Conservation (phyloP, 2,888 invertebrate genomes). For the Drosophila borealis region DNA sequence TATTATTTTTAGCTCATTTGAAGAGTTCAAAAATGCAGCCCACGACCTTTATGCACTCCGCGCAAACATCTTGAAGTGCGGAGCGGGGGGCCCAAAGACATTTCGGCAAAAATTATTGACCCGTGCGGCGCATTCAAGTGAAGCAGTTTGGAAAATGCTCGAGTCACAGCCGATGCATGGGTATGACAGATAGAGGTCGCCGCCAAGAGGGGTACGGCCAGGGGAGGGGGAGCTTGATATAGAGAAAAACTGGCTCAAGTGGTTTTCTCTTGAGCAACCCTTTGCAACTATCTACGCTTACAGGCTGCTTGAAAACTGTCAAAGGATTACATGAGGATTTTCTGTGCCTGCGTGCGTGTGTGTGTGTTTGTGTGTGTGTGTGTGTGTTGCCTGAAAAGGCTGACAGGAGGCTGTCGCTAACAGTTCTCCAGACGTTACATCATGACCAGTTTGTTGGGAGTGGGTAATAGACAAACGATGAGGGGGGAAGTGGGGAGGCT, state of each 20-base stretch:
- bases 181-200: slow-evolving; percentile 54
- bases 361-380: slow-evolving; percentile 1
- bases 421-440: slow-evolving; percentile 34
- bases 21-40: slow-evolving; percentile 54
- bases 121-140: slow-evolving; percentile 74
- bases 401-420: slow-evolving; percentile 53
- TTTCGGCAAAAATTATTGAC: slow-evolving; percentile 66
- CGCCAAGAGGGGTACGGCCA: slow-evolving; percentile 7
- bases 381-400: slow-evolving; percentile 20
- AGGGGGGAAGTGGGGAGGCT: neutral
- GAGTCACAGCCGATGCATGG: slow-evolving; percentile 60
- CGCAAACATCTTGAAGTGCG: neutral
- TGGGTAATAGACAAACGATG: neutral
- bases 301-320: slow-evolving; percentile 49
- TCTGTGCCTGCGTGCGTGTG: no score
- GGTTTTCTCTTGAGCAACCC: slow-evolving; percentile 50
- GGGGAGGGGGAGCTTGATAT: neutral
- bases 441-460: slow-evolving; percentile 33
- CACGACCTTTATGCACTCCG: slow-evolving; percentile 63
- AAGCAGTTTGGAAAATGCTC: slow-evolving; percentile 73
- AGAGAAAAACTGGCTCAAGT: slow-evolving; percentile 53
- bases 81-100: slow-evolving; percentile 22
- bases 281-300: slow-evolving; percentile 40
- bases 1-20: slow-evolving; percentile 36
- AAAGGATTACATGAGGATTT: slow-evolving; percentile 64